phyloP scores from a whole-genome alignment of 1,140 invertebrate genomes.

The Tetramorium parvispinum region DNA sequence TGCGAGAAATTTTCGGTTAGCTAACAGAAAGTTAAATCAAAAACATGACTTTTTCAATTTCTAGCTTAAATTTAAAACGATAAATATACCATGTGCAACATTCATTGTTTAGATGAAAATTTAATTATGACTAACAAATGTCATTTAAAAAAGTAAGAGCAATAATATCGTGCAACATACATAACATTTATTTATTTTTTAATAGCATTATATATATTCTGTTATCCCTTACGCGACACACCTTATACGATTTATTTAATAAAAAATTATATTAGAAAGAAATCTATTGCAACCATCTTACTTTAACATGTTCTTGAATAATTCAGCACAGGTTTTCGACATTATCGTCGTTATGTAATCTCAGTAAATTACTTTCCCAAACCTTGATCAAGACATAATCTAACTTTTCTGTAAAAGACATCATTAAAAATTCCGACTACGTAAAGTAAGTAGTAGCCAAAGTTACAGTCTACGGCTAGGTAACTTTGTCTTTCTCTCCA shows the following conservation, averaged over 20 bases:
- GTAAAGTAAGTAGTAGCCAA: neutral
- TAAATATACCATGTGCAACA: neutral
- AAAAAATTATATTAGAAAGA: neutral
- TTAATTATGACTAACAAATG: constrained; percentile 35
- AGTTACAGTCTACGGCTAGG: neutral
- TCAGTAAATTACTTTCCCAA: constrained; percentile 22
- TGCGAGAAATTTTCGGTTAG: neutral
- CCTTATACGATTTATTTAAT: neutral
- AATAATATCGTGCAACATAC: neutral
- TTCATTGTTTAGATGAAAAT: neutral
- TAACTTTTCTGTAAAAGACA: constrained; percentile 38
- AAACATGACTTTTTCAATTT: neutral
- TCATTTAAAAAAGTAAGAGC: neutral
- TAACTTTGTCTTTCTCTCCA: constrained; percentile 10
- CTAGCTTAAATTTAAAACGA: neutral
- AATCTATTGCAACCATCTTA: neutral
- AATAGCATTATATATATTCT: neutral
- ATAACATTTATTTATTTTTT: constrained; percentile 1
- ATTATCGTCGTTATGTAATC: constrained; percentile 22
- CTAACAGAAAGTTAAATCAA: constrained; percentile 11
- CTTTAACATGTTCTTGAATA: neutral
- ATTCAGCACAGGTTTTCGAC: constrained; percentile 17
- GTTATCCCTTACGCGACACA: neutral
- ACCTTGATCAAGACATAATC: neutral
- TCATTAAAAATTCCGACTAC: constrained; percentile 30